Base-by-base conservation (phyloP, 2,113 vertebrate species). In the Ceyx margarethae region DNA sequence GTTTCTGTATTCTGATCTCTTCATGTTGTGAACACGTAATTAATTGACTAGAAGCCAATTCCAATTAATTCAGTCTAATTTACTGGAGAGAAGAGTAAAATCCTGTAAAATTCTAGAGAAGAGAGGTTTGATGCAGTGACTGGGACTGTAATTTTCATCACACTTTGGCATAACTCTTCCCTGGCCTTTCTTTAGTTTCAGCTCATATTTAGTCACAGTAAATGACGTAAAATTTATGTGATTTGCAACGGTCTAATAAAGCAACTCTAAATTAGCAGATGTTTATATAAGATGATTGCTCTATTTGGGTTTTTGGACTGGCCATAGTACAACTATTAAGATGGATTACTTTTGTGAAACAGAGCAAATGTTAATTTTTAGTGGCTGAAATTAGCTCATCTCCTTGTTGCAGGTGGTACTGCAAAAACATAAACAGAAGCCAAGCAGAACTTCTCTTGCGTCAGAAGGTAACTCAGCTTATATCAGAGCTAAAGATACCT, bases 391-490 rank as follows among this genome's bases (percentile, higher is more conserved):
- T 81, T 71, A 19, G 23, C 3, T 79, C 84, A 13, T 62, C 43
- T 94, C 16, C 56, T 65, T 86, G 40, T 97, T 92, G 54, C 57
- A 99, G 98, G 90, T 99, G 98, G 98, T 99, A 98, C 95, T 98
- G 98, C 73, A 98, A 98, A 97, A 98, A 98, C 94, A 96, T 98
- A 76, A 98, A 97, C 45, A 98, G 98, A 95, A 97, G 97, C 50
- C 98, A 99, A 81, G 98, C 98, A 37, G 98, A 99, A 86, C 95
- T 95, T 81, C 97, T 99, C 33, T 95, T 99, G 86, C 96, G 54
- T 83, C 97, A 98, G 86, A 97, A 98, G 98, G 99, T 99, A 94
- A 97, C 66, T 95, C 73, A 65, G 22, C 37, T 80, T 62, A 54
- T 60, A 37, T 21, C 53, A 56, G 53, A 56, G 28, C 53, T 81